Conservation (phyloP, 2,797 vertebrate genomes). For the Epinephelus coioides region DNA sequence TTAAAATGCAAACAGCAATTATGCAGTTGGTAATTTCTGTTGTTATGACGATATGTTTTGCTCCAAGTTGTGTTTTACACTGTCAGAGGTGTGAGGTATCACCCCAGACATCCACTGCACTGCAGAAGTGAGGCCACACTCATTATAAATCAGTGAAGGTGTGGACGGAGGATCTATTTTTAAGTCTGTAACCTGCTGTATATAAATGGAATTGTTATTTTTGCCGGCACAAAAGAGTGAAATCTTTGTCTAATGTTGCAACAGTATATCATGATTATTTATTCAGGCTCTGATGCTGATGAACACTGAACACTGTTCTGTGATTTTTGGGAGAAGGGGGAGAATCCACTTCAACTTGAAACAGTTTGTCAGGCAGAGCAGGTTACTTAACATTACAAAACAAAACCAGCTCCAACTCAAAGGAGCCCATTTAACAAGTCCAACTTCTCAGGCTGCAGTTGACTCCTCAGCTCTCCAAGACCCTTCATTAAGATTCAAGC, state of each 20-base stretch:
- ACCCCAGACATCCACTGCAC: not conserved
- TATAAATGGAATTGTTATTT: not conserved
- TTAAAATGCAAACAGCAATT: constrained; percentile 4
- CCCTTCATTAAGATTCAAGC: constrained; percentile 71
- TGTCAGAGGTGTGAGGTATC: not conserved
- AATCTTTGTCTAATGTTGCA: not conserved
- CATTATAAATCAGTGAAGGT: not conserved
- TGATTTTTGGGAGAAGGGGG: not conserved
- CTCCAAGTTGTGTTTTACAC: not conserved
- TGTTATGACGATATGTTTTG: not conserved
- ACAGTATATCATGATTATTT: not conserved
- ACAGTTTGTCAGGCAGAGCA: constrained; percentile 28
- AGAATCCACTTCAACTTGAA: constrained; percentile 4
- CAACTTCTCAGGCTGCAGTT: constrained; percentile 48
- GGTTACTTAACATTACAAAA: constrained; percentile 45
- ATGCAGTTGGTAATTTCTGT: not conserved
- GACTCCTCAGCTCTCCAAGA: constrained; percentile 43
- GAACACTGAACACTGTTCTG: not conserved
- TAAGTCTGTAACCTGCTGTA: not conserved
- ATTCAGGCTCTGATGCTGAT: not conserved
- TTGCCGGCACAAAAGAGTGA: not conserved
- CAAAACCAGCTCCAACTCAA: constrained; percentile 29
- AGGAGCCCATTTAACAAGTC: constrained; percentile 49
- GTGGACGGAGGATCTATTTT: constrained; percentile 2
- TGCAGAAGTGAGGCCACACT: not conserved